Base-by-base conservation (phyloP, 2,113 vertebrate genomes). In the Paratilapia polleni region DNA sequence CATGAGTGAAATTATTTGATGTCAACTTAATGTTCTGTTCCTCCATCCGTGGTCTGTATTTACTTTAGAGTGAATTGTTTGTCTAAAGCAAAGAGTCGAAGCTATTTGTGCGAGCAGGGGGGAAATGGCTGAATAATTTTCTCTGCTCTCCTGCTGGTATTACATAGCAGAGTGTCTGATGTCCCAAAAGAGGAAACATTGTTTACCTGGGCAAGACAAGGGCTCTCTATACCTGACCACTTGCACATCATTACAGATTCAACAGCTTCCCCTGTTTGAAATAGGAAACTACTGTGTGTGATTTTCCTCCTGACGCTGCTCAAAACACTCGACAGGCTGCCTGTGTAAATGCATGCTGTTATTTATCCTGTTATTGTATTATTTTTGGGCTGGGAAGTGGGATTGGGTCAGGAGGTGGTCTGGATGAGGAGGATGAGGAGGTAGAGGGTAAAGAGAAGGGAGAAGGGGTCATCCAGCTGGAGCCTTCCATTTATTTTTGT, bases 281-380 rank as follows among this genome's bases (percentile, higher is more conserved):
- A 87, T 8, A 83, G 74, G 85, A 84, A 58, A 83, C 86, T 49
- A 26, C 19, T 75, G 62, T 77, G 66, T 77, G 62, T 60, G 59
- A 86, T 75, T 91, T 91, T 82, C 84, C 88, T 87, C 60, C 75
- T 8, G 6, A 43, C 62, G 85, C 79, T 84, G 56, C 84, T 82
- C 24, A 74, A 84, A 80, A 77, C 19, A 70, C 80, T 81, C 82
- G 19, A 34, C 78, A 60, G 63, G 61, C 68, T 56, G 83, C 83
- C 54, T 61, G 60, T 73, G 80, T 41, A 24, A 80, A 86, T 15
- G 10, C 70, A 74, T 26, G 63, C 66, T 87, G 58, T 36, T 80
- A 81, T 90, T 91, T 79, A 90, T 87, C 81, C 84, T 87, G 78
- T 83, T 92, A 80, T 90, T 89, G 64, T 80, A 49, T 93, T 78